Evolutionary conservation across 1,140 invertebrate species (phyloP), one percentile per base, ranked within the genome.

Genomic region (Drosophila bocqueti): DNA sequence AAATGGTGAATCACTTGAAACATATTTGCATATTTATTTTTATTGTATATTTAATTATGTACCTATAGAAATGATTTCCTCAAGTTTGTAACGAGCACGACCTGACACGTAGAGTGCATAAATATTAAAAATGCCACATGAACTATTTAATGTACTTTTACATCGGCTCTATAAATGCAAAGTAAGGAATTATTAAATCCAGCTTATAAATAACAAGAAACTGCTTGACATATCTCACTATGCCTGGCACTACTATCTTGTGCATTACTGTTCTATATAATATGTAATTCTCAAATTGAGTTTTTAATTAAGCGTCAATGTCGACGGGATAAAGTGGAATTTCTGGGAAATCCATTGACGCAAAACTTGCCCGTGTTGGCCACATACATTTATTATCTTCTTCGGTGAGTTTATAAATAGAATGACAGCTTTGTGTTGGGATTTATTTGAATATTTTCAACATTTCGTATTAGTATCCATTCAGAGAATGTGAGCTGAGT

Each of bases 271-370:
- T 52, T 29, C 21, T 24, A 7, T 18, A 34, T 18, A 54, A 59
- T 46, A 7, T 42, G 3, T 26, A 31, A 49, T 13, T 60, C 9
- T 71, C 8, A 31, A 60, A 55, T 46, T 34, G 29, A 43, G 43
- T 69, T 73, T 73, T 69, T 68, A 73, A 73, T 73, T 68, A 73
- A 69, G 54, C 46, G n/a, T 46, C 45, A 73, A 59, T 55, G 43
- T 36, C 38, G 69, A 59, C 36, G 29, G 18, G 7, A 16, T 36
- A 3, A 66, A 47, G 55, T 31, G 58, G 31, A 64, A 52, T 34
- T 66, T 52, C 38, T 57, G 24, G 7, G 9, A 40, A 38, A 43
- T 63, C 34, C 38, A 52, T 31, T 11, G n/a, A 54, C n/a, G 50
- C 6, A 13, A 54, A 36, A 36, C 50, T 42, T 31, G 18, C 21